Evolutionary conservation across 2,797 vertebrate species (phyloP).

Genomic region (Astyanax mexicanus): DNA sequence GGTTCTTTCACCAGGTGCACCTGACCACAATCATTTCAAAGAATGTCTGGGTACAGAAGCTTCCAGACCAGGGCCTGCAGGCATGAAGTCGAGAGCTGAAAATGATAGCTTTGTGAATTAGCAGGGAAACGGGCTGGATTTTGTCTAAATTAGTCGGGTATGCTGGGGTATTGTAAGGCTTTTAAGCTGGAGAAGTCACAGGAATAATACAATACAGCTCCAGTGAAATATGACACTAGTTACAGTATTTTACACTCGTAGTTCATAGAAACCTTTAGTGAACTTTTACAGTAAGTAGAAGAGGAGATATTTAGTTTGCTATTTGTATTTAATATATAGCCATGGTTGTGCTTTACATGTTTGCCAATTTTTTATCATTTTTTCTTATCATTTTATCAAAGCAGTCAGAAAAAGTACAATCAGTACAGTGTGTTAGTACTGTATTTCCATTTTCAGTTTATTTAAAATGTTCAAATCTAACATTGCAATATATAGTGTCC

Average conservation of each 20-base stretch:
- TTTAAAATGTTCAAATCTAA: too few species aligned
- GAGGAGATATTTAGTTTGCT: background rate
- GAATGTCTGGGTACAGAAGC: slow-evolving; percentile 1
- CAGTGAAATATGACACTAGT: background rate
- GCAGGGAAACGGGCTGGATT: background rate
- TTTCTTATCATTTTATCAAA: too few species aligned
- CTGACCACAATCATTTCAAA: slow-evolving; percentile 17
- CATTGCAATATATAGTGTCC: too few species aligned
- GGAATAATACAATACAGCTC: background rate
- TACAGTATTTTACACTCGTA: background rate
- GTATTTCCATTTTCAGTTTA: too few species aligned
- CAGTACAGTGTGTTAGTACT: too few species aligned
- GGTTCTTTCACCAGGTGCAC: slow-evolving; percentile 18
- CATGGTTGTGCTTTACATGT: too few species aligned
- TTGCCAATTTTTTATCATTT: too few species aligned
- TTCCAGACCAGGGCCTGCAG: slow-evolving; percentile 9
- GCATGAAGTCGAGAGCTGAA: background rate
- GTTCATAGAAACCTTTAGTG: background rate
- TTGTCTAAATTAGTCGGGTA: background rate
- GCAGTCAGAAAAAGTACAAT: too few species aligned
- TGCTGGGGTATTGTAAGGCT: background rate
- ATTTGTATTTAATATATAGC: too few species aligned
- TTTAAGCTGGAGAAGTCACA: background rate
- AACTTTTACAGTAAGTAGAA: too few species aligned
- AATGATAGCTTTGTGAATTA: slow-evolving; percentile 2